phyloP scores from a whole-genome alignment of 2,113 vertebrate genomes.

The Plestiodon gilberti region DNA sequence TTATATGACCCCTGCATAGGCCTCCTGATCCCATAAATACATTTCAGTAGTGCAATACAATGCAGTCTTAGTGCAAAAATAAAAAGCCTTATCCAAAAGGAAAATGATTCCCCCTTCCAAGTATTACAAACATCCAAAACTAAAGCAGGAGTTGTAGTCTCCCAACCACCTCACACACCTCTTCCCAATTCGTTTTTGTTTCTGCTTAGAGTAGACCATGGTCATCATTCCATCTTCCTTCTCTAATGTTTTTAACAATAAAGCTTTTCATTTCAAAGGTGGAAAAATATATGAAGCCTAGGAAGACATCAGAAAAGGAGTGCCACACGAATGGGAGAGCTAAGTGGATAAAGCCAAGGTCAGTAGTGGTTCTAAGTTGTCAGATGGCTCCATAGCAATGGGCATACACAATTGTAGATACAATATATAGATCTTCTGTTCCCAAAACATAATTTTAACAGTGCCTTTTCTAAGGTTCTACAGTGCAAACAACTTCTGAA shows the following conservation, averaged over 20 bases:
- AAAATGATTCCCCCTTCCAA: constrained; percentile 67
- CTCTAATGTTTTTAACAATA: background rate
- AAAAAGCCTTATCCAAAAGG: constrained; percentile 73
- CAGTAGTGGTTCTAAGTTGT: constrained; percentile 78
- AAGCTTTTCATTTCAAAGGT: constrained; percentile 13
- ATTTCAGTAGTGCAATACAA: constrained; percentile 85
- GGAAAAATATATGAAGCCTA: background rate
- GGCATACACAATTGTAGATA: constrained; percentile 54
- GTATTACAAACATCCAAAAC: constrained; percentile 55
- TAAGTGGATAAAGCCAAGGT: constrained; percentile 67
- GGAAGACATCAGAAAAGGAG: constrained; percentile 33
- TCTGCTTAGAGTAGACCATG: constrained; percentile 48
- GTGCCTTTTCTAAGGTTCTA: constrained; percentile 65
- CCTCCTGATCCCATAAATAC: constrained; percentile 73
- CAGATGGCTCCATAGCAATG: constrained; percentile 56
- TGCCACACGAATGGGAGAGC: constrained; percentile 60
- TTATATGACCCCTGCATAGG: constrained; percentile 56
- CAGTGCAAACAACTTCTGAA: constrained; percentile 73
- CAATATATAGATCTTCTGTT: constrained; percentile 60
- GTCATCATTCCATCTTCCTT: constrained; percentile 41
- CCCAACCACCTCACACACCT: constrained; percentile 57
- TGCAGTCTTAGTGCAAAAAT: constrained; percentile 85
- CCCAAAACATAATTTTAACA: constrained; percentile 68
- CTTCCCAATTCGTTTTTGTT: constrained; percentile 58
- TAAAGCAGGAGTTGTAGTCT: constrained; percentile 66